These are phyloP conservation scores for Drosophila sp. DNA, from an alignment of 1,140 invertebrate species.

Conservation along the genomic window DNA sequence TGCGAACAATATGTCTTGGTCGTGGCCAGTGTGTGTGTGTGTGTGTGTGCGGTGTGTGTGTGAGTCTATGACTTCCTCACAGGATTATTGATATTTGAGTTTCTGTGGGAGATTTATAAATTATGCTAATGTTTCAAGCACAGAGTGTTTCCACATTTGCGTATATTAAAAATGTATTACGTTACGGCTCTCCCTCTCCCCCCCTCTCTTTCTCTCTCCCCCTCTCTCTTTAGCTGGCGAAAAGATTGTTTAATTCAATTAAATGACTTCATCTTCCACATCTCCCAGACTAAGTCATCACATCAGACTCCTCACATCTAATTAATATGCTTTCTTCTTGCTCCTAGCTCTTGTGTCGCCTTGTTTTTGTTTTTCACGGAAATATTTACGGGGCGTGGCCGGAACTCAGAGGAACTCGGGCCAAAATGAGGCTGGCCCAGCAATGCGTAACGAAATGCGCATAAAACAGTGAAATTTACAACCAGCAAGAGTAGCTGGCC, in stretches of 20 bases:
- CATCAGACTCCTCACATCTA: constrained; percentile 47
- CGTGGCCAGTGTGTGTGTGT: constrained; percentile 33
- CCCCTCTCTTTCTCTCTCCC: not conserved
- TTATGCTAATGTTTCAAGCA: constrained; percentile 31
- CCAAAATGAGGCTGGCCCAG: constrained; percentile 44
- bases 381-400: constrained; percentile 66
- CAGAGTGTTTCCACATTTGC: constrained; percentile 11
- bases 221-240: not conserved
- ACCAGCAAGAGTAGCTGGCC: constrained; percentile 44
- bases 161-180: constrained; percentile 58
- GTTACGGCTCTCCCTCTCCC: not conserved
- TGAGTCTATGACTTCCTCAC: not conserved
- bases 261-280: constrained; percentile 34
- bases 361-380: constrained; percentile 35
- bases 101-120: constrained; percentile 12
- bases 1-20: constrained; percentile 67
- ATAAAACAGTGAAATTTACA: constrained; percentile 74
- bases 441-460: constrained; percentile 67
- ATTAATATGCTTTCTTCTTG: constrained; percentile 54
- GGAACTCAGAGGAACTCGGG: constrained; percentile 32
- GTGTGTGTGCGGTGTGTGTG: constrained; percentile 30
- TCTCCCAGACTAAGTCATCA: not conserved
- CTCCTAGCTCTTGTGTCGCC: not conserved
- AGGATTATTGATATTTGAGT: constrained; percentile 52
- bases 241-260: constrained; percentile 56